Evolutionary conservation across 1,140 invertebrate species (phyloP).

Genomic region (Coptotermes formosanus): DNA sequence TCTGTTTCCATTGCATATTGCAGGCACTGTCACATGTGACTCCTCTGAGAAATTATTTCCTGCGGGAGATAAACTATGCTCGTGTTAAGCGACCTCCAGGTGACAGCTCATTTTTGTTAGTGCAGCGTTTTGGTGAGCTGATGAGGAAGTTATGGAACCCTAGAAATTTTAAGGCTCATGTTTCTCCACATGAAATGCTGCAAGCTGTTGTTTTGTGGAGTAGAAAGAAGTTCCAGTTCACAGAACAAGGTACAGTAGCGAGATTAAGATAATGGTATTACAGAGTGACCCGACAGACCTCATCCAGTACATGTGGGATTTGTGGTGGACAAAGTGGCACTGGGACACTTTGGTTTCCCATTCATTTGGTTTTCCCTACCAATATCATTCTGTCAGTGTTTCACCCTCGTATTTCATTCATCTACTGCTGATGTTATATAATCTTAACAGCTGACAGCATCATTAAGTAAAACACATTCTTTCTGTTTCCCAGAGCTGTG

Average conservation of each 20-base stretch:
- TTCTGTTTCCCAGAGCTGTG: no score
- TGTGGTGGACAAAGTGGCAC: no score
- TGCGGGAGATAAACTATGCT: conserved; percentile 90
- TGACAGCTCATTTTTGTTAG: conserved; percentile 85
- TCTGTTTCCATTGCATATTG: conserved; percentile 37
- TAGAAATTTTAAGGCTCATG: conserved; percentile 98
- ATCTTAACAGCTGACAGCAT: no score
- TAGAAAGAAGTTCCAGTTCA: conserved; percentile 98
- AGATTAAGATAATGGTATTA: no score
- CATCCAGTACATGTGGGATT: no score
- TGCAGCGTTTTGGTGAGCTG: conserved; percentile 96
- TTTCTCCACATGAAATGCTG: conserved; percentile 99
- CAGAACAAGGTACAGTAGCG: conserved; percentile 77
- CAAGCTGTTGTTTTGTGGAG: conserved; percentile 98
- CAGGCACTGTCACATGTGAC: conserved; percentile 92
- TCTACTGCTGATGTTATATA: no score
- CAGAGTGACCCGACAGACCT: no score
- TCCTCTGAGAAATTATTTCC: conserved; percentile 91
- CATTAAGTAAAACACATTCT: no score
- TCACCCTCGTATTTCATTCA: no score
- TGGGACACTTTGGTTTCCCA: no score
- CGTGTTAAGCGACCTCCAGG: conserved; percentile 88
- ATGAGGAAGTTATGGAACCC: conserved; percentile 99
- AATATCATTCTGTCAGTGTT: no score
- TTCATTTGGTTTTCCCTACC: no score